Conservation (phyloP, 1,140 invertebrate genomes). For the Bombus huntii region DNA sequence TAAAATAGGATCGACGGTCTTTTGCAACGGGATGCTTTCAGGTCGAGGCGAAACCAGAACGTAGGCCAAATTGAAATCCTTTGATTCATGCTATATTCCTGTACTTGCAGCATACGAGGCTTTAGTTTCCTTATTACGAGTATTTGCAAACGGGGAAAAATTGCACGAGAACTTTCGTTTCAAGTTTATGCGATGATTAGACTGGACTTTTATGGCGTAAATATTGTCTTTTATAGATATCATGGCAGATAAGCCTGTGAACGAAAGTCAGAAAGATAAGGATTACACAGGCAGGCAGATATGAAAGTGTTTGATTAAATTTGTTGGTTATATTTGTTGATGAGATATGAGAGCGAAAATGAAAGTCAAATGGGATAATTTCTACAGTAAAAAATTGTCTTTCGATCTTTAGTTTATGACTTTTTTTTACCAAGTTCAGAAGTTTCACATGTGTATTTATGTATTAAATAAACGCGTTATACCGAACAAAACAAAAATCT, state of each 20-base stretch:
- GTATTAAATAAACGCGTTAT: no score
- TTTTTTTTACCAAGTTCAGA: no score
- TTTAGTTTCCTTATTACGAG: not conserved
- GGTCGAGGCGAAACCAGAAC: slow-evolving; percentile 1
- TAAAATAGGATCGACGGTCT: slow-evolving; percentile 33
- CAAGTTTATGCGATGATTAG: not conserved
- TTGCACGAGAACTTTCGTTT: not conserved
- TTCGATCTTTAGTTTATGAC: no score
- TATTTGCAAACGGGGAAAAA: not conserved
- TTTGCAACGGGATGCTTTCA: slow-evolving; percentile 26
- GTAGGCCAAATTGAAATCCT: slow-evolving; percentile 12
- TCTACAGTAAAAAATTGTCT: no score
- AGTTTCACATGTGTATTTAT: no score
- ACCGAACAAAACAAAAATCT: no score
- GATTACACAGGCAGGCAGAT: not conserved
- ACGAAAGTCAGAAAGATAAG: not conserved
- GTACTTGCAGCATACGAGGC: not conserved
- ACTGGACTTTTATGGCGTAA: not conserved
- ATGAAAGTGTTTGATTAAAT: not conserved
- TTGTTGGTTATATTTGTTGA: not conserved
- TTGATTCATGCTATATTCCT: slow-evolving; percentile 16
- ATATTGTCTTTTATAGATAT: not conserved
- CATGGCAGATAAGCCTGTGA: not conserved
- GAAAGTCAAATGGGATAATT: not conserved
- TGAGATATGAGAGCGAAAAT: not conserved